Evolutionary conservation across 2,113 vertebrate species (phyloP).

Genomic region (Mustela nigripes): DNA sequence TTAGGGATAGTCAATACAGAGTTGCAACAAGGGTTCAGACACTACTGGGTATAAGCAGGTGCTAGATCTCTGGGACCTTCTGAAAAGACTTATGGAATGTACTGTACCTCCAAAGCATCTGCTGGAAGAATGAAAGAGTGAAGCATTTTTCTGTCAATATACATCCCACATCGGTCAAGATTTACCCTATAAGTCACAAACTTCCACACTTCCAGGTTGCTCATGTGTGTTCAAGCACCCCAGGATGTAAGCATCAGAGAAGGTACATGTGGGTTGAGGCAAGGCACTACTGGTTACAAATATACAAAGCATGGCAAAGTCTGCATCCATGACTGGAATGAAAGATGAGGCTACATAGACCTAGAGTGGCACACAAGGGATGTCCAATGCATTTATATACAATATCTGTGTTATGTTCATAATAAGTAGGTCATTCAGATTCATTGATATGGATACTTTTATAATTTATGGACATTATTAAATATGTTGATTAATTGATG

Average conservation of each 20-base stretch:
- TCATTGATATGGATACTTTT: neutral
- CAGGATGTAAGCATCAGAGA: neutral
- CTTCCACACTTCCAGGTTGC: neutral
- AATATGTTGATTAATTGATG: neutral
- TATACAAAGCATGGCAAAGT: neutral
- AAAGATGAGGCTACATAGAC: neutral
- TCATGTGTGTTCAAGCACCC: neutral
- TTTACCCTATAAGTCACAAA: neutral
- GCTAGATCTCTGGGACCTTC: neutral
- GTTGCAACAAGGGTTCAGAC: neutral
- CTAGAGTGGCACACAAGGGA: neutral
- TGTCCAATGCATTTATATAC: neutral
- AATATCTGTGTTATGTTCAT: neutral
- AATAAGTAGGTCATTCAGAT: neutral
- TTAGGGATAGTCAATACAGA: neutral
- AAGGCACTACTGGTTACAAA: neutral
- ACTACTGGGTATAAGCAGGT: neutral
- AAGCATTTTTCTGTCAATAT: neutral
- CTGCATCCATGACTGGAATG: neutral
- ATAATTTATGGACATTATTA: neutral
- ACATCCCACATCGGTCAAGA: neutral
- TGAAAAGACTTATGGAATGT: neutral
- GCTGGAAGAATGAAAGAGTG: neutral
- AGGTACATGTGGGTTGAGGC: neutral
- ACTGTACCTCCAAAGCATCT: neutral